These are phyloP conservation scores for Chaenocephalus aceratus DNA, from an alignment of 2,113 vertebrate species.

Conservation along the genomic window DNA sequence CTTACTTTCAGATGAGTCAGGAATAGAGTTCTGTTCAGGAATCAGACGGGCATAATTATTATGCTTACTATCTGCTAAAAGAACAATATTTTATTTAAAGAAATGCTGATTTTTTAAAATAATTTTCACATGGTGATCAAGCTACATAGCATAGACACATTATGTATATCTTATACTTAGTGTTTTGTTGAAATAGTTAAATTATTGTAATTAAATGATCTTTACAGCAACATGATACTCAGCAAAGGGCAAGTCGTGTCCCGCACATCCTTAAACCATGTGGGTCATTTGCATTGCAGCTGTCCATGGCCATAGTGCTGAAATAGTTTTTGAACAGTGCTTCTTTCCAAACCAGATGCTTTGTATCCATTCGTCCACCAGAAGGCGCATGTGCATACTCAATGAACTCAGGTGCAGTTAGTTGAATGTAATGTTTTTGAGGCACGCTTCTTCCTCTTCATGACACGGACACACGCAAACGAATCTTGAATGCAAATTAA, in stretches of 20 bases:
- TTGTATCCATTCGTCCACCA: conserved; percentile 24
- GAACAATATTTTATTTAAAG: not conserved
- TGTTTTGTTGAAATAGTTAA: not conserved
- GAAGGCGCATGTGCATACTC: conserved; percentile 31
- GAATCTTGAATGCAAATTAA: not conserved
- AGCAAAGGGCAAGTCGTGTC: not conserved
- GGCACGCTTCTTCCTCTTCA: not conserved
- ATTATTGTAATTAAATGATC: not conserved
- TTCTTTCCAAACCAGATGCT: not conserved
- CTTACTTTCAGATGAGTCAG: conserved; percentile 52
- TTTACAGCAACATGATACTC: not conserved
- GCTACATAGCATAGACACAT: too few relatives aligned
- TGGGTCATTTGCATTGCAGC: conserved; percentile 33
- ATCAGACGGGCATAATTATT: not conserved
- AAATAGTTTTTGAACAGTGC: conserved; percentile 21
- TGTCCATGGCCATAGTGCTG: conserved; percentile 68
- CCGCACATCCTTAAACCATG: too few relatives aligned
- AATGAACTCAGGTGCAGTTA: not conserved
- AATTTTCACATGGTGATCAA: not conserved
- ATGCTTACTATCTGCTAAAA: not conserved
- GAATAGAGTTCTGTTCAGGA: conserved; percentile 4
- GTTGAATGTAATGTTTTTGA: not conserved
- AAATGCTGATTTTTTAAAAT: too few relatives aligned
- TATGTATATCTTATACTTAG: not conserved
- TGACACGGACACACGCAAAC: not conserved